Evolutionary conservation across 2,888 invertebrate species (phyloP).

Genomic region (Agrotis ipsilon): DNA sequence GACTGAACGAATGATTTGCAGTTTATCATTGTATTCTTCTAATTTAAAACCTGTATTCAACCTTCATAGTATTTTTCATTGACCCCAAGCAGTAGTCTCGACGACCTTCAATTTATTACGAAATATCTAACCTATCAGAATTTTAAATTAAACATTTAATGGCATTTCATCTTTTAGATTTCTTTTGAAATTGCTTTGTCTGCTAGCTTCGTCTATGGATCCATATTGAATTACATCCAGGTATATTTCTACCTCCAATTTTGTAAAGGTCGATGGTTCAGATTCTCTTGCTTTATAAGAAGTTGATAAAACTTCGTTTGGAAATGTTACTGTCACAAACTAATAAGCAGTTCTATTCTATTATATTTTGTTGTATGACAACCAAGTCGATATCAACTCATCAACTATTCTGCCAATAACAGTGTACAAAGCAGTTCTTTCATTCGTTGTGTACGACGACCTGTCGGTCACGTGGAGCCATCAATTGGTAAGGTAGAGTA

Average conservation of each 20-base stretch:
- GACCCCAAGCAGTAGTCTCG: conserved; percentile 10
- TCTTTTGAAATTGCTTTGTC: conserved; percentile 23
- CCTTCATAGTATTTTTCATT: neutral
- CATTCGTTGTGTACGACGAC: neutral
- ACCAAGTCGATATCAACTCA: too few species aligned
- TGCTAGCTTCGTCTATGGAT: neutral
- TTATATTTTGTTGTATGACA: too few species aligned
- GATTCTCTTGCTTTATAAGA: neutral
- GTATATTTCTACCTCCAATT: neutral
- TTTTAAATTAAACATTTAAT: conserved; percentile 32
- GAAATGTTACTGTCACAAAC: neutral
- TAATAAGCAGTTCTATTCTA: too few species aligned
- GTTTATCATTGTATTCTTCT: neutral
- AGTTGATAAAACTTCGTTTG: neutral
- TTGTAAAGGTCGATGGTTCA: neutral
- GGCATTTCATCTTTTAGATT: conserved; percentile 12
- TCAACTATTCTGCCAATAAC: too few species aligned
- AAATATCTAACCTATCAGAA: conserved; percentile 17
- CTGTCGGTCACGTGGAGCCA: neutral
- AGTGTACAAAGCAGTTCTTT: neutral
- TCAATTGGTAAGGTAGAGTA: neutral
- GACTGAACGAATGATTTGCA: too few species aligned
- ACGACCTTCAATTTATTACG: conserved; percentile 27
- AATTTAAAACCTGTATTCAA: neutral
- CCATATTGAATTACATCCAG: neutral